Evolutionary conservation across 2,113 vertebrate species (phyloP).

Genomic region (Eudorcas thomsonii): DNA sequence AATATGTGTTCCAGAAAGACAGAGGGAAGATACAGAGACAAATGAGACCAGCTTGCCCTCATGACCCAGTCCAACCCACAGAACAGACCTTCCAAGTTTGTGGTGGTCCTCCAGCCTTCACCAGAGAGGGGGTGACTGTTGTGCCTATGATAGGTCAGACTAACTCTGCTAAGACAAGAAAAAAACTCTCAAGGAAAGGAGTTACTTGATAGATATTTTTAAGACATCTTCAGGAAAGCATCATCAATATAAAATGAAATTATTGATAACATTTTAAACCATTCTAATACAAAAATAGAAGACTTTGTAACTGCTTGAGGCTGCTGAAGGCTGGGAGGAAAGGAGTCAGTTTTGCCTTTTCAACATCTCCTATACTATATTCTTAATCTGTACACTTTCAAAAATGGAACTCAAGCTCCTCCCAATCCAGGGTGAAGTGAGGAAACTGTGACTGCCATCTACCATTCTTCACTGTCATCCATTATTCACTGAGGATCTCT

Average conservation of each 20-base stretch:
- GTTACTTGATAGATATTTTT: background rate
- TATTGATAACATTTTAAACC: background rate
- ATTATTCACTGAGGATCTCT: background rate
- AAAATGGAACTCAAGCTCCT: background rate
- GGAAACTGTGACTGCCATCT: background rate
- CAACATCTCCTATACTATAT: background rate
- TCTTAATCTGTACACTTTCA: background rate
- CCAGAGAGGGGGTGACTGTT: fast-evolving
- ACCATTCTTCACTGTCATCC: conserved; percentile 1
- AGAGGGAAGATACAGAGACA: background rate
- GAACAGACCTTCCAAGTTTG: background rate
- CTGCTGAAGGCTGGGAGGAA: background rate
- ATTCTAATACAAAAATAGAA: background rate
- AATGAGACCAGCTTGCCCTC: background rate
- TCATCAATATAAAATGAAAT: background rate
- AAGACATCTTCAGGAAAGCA: background rate
- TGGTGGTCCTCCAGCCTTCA: background rate
- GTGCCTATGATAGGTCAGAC: background rate
- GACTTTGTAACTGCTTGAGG: background rate
- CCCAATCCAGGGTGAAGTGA: background rate
- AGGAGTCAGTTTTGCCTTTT: background rate
- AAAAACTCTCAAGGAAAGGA: background rate
- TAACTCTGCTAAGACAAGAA: background rate
- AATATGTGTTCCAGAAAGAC: background rate
- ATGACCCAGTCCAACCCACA: background rate